Evolutionary conservation across 2,888 invertebrate genomes (phyloP), one percentile per base, ranked within the genome.

Genomic region (Monoplex corrugatus): DNA sequence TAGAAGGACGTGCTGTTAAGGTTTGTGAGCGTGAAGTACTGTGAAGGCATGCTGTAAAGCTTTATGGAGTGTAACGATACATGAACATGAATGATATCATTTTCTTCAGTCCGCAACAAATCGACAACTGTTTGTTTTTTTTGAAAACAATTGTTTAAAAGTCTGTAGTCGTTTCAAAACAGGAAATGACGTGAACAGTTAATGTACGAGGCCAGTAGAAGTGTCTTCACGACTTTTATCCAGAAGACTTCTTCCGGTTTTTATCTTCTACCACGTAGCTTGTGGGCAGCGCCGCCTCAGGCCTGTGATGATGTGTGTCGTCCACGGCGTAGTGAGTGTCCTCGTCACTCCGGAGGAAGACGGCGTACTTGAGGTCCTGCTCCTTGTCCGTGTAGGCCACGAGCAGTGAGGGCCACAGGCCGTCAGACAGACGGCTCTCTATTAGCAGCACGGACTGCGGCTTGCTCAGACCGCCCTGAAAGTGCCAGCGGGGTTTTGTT

Each of bases 361-460:
- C 80, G 5, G 89, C 89, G 40, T 86, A 83, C 87, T 91, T 91
- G 35, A 89, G 5, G 44, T 86, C 68, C 68, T 86, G 45, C 0
- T 90, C 88, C 19, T 80, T 87, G 57, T 72, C 78, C 13, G 68
- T 45, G 87, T 87, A 89, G 43, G 89, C 94, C 35, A 94, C 93
- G 82, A 95, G 93, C n/a, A 94, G 91, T 32, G 92, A 92, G 5
- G 95, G 95, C 38, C 93, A 87, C 68, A 93, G 92, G 13, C 94
- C 94, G 28, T 91, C 91, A 19, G 89, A 86, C 84, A 93, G 91
- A 43, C 93, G 93, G 44, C 92, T 89, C 32, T 90, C 90, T 10
- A 94, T 91, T 40, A 93, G 90, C 35, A 86, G 90, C 19, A 92
- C 89, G 57, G 94, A 89, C 38, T 92, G 90, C 1, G 91, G 89